Evolutionary conservation across 2,797 vertebrate species (phyloP).

Genomic region (Poliocrania exsul): DNA sequence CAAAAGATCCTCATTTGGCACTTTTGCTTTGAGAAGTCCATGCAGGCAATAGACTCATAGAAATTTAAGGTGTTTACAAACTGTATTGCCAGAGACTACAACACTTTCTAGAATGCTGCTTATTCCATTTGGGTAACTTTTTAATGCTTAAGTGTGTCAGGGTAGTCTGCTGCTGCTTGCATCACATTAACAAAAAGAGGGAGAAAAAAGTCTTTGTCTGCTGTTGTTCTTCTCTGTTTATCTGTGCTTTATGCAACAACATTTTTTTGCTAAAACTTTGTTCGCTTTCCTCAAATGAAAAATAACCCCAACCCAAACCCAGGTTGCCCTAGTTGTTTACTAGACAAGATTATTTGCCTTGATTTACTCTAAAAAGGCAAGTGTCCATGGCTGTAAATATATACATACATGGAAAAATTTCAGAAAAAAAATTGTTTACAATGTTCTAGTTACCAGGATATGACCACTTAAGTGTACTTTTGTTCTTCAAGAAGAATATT

Average conservation of each 20-base stretch:
- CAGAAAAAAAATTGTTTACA: background rate
- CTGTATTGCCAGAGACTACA: background rate
- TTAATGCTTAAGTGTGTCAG: background rate
- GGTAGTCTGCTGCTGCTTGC: background rate
- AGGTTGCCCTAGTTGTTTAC: background rate
- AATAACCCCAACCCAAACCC: background rate
- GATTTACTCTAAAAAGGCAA: background rate
- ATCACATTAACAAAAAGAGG: background rate
- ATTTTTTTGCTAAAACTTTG: background rate
- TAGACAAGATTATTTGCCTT: background rate
- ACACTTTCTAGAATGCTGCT: background rate
- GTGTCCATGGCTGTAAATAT: background rate
- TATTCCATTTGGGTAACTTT: background rate
- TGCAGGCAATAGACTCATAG: conserved; percentile 13
- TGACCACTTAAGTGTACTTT: background rate
- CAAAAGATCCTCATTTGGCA: conserved; percentile 3
- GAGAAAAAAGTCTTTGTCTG: background rate
- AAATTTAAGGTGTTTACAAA: conserved; percentile 51
- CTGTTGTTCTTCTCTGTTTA: background rate
- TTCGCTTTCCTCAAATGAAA: background rate
- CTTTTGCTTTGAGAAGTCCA: conserved; percentile 18
- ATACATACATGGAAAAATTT: background rate
- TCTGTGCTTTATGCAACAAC: background rate
- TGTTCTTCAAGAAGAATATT: background rate
- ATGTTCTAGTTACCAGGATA: background rate